phyloP scores from a whole-genome alignment of 2,113 vertebrate species.

The Atlantisia rogersi region DNA sequence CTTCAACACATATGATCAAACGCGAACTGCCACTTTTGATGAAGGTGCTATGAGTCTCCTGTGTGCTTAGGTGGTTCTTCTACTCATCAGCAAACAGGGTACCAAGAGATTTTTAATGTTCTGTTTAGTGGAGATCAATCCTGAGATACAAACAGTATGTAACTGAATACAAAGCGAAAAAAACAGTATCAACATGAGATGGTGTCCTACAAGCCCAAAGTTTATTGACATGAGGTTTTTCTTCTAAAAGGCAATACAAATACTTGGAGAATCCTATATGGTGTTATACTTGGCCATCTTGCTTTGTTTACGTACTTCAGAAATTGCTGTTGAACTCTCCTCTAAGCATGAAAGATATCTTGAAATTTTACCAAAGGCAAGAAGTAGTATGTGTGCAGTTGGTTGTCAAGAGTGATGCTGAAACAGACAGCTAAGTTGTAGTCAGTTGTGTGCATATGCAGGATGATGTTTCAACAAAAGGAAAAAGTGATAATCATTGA shows the following conservation, averaged over 20 bases:
- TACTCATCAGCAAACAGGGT: neutral
- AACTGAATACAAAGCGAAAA: neutral
- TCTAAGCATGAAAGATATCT: neutral
- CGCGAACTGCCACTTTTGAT: neutral
- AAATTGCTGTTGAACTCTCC: neutral
- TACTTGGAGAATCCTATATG: neutral
- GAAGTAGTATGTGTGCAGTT: neutral
- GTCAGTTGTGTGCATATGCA: neutral
- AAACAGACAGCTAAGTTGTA: neutral
- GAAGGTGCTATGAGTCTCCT: neutral
- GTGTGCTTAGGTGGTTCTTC: neutral
- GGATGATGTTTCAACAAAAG: neutral
- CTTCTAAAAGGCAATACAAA: neutral
- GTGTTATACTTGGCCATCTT: neutral
- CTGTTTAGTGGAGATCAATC: neutral
- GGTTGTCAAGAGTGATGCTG: neutral
- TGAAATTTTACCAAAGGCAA: neutral
- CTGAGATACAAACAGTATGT: neutral
- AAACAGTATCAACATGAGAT: neutral
- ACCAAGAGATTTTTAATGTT: neutral
- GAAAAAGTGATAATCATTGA: neutral
- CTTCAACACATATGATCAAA: neutral
- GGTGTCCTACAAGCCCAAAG: neutral
- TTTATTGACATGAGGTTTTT: neutral
- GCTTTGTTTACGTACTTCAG: neutral